Conservation (phyloP, 2,113 vertebrate genomes). For the Hemichromis elongatus region DNA sequence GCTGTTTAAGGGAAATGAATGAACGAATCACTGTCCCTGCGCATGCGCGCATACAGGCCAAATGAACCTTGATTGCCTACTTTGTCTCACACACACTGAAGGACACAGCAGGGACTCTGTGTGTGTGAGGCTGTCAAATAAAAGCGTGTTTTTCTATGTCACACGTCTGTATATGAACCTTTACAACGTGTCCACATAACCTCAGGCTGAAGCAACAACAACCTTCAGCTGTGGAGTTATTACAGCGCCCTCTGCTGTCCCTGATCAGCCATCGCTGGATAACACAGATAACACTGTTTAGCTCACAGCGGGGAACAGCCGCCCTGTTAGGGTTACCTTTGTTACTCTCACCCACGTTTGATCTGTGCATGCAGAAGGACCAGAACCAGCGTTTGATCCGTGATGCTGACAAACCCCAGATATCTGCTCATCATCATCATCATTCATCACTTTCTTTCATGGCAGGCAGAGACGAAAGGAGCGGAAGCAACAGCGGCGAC, state of each 20-base stretch:
- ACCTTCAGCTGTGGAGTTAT: no score
- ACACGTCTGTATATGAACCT: background rate
- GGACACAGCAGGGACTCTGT: no score
- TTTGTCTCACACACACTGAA: background rate
- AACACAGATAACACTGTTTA: no score
- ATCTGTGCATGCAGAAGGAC: no score
- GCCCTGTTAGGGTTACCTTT: no score
- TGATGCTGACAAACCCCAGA: background rate
- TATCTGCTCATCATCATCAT: background rate
- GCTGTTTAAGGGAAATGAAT: rapidly evolving
- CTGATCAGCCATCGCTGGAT: no score
- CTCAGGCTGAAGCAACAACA: no score
- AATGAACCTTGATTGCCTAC: rapidly evolving
- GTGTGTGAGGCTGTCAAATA: background rate
- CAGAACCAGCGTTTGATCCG: background rate
- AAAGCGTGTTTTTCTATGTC: background rate
- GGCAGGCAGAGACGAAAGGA: slow-evolving; percentile 89
- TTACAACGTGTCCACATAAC: no score
- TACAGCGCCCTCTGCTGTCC: no score
- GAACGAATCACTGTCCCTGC: background rate
- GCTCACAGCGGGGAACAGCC: no score
- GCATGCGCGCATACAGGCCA: background rate
- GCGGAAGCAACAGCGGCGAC: slow-evolving; percentile 86
- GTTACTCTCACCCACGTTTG: no score
- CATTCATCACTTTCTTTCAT: background rate